These are phyloP conservation scores for Platycheirus rosarum DNA, from an alignment of 2,888 invertebrate species.

Conservation along the genomic window DNA sequence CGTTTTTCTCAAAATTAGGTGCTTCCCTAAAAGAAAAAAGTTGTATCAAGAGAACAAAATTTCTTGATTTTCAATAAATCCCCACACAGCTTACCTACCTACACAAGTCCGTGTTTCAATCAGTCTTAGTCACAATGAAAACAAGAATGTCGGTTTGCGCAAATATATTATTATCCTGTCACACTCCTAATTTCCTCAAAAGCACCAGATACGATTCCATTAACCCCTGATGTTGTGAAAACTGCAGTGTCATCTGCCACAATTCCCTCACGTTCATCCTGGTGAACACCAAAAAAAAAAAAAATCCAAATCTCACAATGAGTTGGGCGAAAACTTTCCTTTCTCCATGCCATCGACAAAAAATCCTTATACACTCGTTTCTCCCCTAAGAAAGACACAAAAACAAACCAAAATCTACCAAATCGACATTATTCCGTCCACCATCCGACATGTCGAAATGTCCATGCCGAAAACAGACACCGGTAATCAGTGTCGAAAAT, in stretches of 20 bases:
- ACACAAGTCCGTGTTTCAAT: slow-evolving; percentile 10
- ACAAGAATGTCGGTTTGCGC: slow-evolving; percentile 38
- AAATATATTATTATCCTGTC: slow-evolving; percentile 68
- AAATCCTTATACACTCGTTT: neutral
- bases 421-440: slow-evolving; percentile 61
- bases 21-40: too few relatives aligned
- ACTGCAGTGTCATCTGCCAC: slow-evolving; percentile 71
- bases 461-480: slow-evolving; percentile 73
- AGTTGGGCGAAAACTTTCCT: slow-evolving; percentile 28
- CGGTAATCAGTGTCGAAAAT: slow-evolving; percentile 73
- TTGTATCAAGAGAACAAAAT: too few relatives aligned
- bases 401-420: slow-evolving; percentile 60
- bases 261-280: slow-evolving; percentile 29
- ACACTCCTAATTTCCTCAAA: slow-evolving; percentile 59
- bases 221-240: slow-evolving; percentile 63
- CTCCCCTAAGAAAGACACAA: slow-evolving; percentile 8
- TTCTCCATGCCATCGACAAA: neutral
- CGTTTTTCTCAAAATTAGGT: too few relatives aligned
- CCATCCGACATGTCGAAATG: slow-evolving; percentile 67
- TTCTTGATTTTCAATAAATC: too few relatives aligned
- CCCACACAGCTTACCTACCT: too few relatives aligned
- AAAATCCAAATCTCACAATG: slow-evolving; percentile 19
- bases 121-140: slow-evolving; percentile 40
- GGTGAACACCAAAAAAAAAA: neutral
- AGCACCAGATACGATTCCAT: slow-evolving; percentile 62